Evolutionary conservation across 2,888 invertebrate genomes (phyloP), one percentile per base, ranked within the genome.

Genomic region (Polyploca ridens): DNA sequence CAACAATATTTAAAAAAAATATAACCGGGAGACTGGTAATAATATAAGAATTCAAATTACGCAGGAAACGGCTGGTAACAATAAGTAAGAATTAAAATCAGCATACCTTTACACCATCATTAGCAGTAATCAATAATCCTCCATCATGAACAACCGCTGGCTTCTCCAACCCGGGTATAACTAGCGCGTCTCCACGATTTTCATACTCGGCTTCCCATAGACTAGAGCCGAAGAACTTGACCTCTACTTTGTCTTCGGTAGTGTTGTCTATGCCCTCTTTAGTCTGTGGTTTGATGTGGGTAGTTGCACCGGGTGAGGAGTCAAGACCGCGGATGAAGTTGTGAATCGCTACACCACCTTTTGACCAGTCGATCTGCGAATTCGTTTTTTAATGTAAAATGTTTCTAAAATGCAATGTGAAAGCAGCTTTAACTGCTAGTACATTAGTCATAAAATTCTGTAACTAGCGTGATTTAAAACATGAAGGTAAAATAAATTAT

Each of bases 261-360:
- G 85, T 86, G 33, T 92, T 88, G 0, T 83, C 82, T 4, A 90
- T 79, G 7, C 91, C 83, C 0, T 94, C 94, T 62, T 83, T 89
- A 27, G 85, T 88, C 69, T 91, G 90, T 54, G 87, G 82, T 67
- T 85, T 83, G 63, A 94, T 89, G 70, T 89, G 88, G 0, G 96
- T 95, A 89, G 97, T 96, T 0, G 99, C 99, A 0, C 99, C 99
- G 0, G 99, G 99, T 0, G 98, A 98, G 4, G 98, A 99, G 86
- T 99, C 99, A 80, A 99, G 94, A 0, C 98, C 99, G 27, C 99
- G 95, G 73, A 99, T 97, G 84, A 99, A 99, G 88, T 99, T 98
- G 93, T 99, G 99, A 5, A 99, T 92, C n/a, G 95, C 95, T 46
- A 94, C 81, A 0, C 97, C 97, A 0, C 96, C 88, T 86, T 96